Evolutionary conservation across 2,113 vertebrate genomes (phyloP).

Genomic region (Rhadina sibilatrix): DNA sequence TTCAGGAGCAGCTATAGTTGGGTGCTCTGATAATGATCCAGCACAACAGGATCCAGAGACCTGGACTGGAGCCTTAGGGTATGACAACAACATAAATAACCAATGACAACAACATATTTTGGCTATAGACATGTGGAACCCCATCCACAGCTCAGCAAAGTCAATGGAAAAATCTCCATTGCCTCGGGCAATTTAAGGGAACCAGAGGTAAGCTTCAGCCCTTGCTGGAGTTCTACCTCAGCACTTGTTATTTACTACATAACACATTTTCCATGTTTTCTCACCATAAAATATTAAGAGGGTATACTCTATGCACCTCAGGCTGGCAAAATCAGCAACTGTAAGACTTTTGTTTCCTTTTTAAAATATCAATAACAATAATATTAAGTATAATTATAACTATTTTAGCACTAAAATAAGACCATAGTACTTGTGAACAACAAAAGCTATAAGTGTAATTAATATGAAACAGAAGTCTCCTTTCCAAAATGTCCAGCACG

Average conservation of each 20-base stretch:
- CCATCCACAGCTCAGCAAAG: not conserved
- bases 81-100: conserved; percentile 11
- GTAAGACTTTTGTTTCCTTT: conserved; percentile 34
- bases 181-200: not conserved
- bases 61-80: not conserved
- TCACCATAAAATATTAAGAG: conserved; percentile 71
- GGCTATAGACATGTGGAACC: not conserved
- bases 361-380: not conserved
- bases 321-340: conserved; percentile 64
- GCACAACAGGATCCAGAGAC: not conserved
- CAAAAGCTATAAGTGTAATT: not conserved
- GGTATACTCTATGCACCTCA: conserved; percentile 15
- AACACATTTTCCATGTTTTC: conserved; percentile 68
- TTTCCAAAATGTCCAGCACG: not conserved
- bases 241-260: conserved; percentile 51
- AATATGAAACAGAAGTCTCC: not conserved
- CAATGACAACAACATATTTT: not conserved
- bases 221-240: conserved; percentile 39
- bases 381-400: conserved; percentile 6
- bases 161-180: not conserved
- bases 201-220: not conserved
- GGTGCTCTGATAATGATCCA: not conserved
- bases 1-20: not conserved
- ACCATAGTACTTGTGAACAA: conserved; percentile 2
- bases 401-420: conserved; percentile 33